Base-by-base conservation (phyloP, 1,140 invertebrate genomes). In the Papilio polyxenes region DNA sequence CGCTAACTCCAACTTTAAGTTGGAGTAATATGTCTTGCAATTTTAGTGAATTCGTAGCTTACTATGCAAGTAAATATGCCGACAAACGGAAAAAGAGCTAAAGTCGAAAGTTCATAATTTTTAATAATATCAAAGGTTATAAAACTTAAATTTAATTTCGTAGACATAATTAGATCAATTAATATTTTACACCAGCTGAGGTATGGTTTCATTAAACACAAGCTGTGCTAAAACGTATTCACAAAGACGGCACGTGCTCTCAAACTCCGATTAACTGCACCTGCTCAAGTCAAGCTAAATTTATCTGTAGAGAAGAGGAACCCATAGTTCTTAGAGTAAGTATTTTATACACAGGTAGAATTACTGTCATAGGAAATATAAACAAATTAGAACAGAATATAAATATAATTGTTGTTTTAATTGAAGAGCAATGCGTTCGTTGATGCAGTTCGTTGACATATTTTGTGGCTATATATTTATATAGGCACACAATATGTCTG, bases 251-350 rank as follows among this genome's bases (percentile, higher is more conserved):
- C 65, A 56, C 20, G 56, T 56, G 80, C 56, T 81, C 51, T 62
- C 80, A 83, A 80, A 80, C 75, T 80, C 83, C 81, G 75, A 86
- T 83, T 84, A 85, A 84, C 81, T 81, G 83, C 85, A 86, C 84
- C 62, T 78, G 83, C 49, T 72, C 81, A 23, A 56, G 72, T 76
- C 53, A 59, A 78, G 40, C 51, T 11, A 65, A 23, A 65, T 31
- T 65, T 31, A 65, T 65, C 20, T 20, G 62, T 3, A 11, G 10
- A 31, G 10, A 13, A 65, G 20, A 65, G 20, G 23, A 65, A 2
- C 23, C 62, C 10, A 65, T 31, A 65, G 10, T 15, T 17, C 15
- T 53, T 53, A 53, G 15, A 53, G 13, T 15, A 51, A 51, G 51
- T 53, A 53, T 44, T 44, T 44, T 44, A 44, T 44, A 53, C 51